phyloP scores from a whole-genome alignment of 2,113 vertebrate genomes.

The Sakesphorus luctuosus region DNA sequence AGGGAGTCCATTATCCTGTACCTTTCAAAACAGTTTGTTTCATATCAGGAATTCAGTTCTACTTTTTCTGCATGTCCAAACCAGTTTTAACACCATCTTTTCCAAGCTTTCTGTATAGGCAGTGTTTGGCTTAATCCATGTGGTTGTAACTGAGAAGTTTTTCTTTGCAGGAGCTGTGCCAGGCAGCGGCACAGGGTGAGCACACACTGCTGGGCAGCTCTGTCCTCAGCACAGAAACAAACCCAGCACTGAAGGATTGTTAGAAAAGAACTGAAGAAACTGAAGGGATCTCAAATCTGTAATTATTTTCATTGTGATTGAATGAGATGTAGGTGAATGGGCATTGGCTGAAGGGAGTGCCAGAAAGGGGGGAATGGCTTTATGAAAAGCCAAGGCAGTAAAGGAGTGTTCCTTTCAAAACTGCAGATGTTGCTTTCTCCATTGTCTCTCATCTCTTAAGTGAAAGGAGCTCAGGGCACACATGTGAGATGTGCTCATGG shows the following conservation, averaged over 20 bases:
- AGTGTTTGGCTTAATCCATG: background rate
- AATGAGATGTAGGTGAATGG: background rate
- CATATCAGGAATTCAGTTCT: background rate
- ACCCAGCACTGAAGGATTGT: background rate
- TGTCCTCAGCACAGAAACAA: background rate
- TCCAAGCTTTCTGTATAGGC: background rate
- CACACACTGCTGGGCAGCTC: background rate
- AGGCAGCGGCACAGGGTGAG: background rate
- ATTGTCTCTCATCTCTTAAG: background rate
- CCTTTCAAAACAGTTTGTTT: background rate
- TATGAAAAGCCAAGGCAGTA: background rate
- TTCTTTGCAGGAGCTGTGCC: background rate
- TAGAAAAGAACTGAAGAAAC: background rate
- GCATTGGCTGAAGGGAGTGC: background rate
- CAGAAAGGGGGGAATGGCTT: background rate
- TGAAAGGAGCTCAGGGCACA: background rate
- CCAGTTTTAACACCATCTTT: background rate
- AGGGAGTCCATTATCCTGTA: background rate
- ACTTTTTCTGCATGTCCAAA: background rate
- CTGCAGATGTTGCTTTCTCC: background rate
- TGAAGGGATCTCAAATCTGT: background rate
- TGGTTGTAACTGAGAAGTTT: too few relatives aligned
- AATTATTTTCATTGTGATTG: background rate
- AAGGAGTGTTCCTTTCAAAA: background rate
- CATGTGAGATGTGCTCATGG: background rate